A percentile compares a stretch with the other conserved stretches of the same genome.
These are phyloP conservation scores for Oxycera nigricornis DNA, from an alignment of 2,888 invertebrate genomes.

Conservation along the genomic window DNA sequence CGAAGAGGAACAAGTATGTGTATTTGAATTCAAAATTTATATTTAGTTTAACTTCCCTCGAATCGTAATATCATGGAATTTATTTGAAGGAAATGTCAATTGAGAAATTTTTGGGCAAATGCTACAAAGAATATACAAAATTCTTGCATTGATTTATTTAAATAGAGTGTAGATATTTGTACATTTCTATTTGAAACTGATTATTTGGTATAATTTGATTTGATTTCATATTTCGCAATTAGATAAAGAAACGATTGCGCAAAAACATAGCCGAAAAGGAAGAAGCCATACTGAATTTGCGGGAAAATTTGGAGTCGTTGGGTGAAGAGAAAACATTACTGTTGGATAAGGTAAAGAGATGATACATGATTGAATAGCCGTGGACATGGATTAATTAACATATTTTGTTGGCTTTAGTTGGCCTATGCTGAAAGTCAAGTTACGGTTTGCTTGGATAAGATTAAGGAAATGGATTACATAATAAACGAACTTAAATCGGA, in stretches of 20 bases:
- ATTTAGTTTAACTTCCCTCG: not conserved
- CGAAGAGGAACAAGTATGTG: slow-evolving; percentile 49
- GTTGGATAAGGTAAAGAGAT: slow-evolving; percentile 53
- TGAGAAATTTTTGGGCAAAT: not conserved
- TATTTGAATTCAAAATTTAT: too few relatives aligned
- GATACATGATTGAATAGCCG: too few relatives aligned
- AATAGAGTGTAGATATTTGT: slow-evolving; percentile 15
- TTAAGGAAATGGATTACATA: slow-evolving; percentile 52
- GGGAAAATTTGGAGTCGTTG: slow-evolving; percentile 51
- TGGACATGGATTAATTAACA: too few relatives aligned
- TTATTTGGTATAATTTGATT: not conserved
- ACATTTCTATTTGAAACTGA: not conserved
- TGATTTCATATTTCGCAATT: slow-evolving; percentile 31
- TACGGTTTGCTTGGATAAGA: slow-evolving; percentile 50
- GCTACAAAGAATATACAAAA: not conserved
- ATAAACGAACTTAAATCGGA: slow-evolving; percentile 49
- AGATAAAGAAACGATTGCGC: slow-evolving; percentile 55
- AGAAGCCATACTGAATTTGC: slow-evolving; percentile 50
- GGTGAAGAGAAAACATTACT: slow-evolving; percentile 51
- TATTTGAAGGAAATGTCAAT: not conserved
- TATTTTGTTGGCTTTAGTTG: too few relatives aligned
- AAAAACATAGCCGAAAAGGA: slow-evolving; percentile 56
- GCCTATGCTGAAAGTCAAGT: slow-evolving; percentile 51
- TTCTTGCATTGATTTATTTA: slow-evolving; percentile 19
- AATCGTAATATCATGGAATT: slow-evolving; percentile 5